Evolutionary conservation across 2,113 vertebrate species (phyloP).

Genomic region (Semicossyphus pulcher): DNA sequence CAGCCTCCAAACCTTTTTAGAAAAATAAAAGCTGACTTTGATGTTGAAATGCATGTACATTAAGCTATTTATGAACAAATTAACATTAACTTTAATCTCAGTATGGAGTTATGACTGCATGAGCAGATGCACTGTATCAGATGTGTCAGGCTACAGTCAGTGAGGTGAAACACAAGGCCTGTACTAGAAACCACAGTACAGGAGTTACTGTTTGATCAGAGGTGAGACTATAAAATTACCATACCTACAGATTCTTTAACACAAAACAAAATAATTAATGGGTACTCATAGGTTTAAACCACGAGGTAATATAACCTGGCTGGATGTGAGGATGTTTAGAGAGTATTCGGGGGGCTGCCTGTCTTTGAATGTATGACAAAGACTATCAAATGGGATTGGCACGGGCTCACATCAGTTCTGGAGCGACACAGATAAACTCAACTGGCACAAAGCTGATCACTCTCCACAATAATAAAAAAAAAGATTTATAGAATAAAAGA

Average conservation of each 20-base stretch:
- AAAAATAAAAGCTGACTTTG: background rate
- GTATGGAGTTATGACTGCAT: conserved; percentile 1
- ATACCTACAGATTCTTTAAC: too few relatives aligned
- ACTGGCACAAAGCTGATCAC: conserved; percentile 67
- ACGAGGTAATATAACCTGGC: too few relatives aligned
- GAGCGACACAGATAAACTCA: conserved; percentile 56
- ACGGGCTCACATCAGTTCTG: conserved; percentile 30
- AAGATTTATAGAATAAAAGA: conserved; percentile 71
- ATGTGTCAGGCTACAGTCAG: conserved; percentile 43
- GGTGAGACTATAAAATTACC: too few relatives aligned
- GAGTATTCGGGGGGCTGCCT: conserved; percentile 55
- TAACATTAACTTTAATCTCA: background rate
- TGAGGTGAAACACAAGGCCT: conserved; percentile 4
- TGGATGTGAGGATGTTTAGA: background rate
- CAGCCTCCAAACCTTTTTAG: conserved; percentile 1
- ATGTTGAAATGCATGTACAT: background rate
- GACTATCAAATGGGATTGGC: conserved; percentile 41
- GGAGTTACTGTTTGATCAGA: background rate
- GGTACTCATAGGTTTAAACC: conserved; percentile 11
- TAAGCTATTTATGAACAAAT: conserved; percentile 18
- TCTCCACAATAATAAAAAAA: conserved; percentile 67
- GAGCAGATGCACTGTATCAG: conserved; percentile 21
- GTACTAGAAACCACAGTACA: background rate
- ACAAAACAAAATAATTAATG: background rate
- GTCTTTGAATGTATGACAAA: conserved; percentile 47